Base-by-base conservation (phyloP, 2,888 invertebrate species). In the Elegia similella region DNA sequence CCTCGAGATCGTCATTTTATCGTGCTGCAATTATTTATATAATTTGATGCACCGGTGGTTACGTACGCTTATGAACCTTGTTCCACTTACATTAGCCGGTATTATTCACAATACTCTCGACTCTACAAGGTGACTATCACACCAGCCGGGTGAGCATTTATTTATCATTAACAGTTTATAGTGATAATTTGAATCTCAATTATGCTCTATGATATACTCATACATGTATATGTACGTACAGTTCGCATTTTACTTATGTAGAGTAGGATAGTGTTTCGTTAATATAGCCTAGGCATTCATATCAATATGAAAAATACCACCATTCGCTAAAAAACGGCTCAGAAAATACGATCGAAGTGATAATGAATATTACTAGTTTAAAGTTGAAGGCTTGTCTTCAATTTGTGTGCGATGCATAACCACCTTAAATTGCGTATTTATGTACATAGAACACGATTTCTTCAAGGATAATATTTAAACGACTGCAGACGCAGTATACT, bases 21-120 rank as follows among this genome's bases (percentile, higher is more conserved):
- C 61, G 69, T 66, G 66, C 62, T 72, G 75, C 73, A 75, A 78
- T 78, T 77, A 80, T 73, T 75, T 66, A 64, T 74, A 76, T 80
- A 73, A 79, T 82, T 82, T 80, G 80, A 81, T 83, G 80, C 80
- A 80, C 75, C 72, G 69, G 70, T 78, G 78, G 70, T 70, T 80
- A 75, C 80, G 79, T 79, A 83, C 84, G 84, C 76, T 82, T 80
- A 80, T 86, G 87, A 88, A 88, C 90, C 89, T 91, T 86, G 89
- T 86, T 84, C 90, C 74, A 90, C 83, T 87, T 88, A 82, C 76
- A 81, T 82, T 83, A 82, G 71, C 75, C 76, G 77, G 79, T 75
- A 79, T 80, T 78, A 78, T 73, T 70, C 70, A 72, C 71, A 74
- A 73, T 76, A 76, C 73, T 82, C 73, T 78, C 71, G 70, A 71